phyloP scores from a whole-genome alignment of 2,797 vertebrate species.

The Poecilia gillii region DNA sequence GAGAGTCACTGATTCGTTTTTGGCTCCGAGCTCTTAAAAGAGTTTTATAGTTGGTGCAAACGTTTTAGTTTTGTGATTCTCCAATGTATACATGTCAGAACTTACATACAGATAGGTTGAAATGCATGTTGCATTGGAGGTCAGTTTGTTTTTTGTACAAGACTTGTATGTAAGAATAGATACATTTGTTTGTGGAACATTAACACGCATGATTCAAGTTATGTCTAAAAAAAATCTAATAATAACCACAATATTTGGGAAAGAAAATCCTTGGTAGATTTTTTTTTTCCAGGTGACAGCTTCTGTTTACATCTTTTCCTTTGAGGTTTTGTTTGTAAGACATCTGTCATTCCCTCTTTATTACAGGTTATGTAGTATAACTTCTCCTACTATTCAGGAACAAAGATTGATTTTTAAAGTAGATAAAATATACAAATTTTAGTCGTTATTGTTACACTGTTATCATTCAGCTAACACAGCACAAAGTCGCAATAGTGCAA shows the following conservation, averaged over 20 bases:
- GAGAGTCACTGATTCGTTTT: conserved; percentile 37
- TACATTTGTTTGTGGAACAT: background rate
- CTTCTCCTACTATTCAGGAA: background rate
- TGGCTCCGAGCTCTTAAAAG: conserved; percentile 14
- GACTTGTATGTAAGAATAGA: background rate
- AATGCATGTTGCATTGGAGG: background rate
- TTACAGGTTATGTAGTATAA: background rate
- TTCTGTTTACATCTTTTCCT: background rate
- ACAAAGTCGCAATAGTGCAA: background rate
- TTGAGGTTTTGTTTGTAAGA: background rate
- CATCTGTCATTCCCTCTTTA: background rate
- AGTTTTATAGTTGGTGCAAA: background rate
- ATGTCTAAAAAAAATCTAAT: background rate
- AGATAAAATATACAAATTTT: background rate
- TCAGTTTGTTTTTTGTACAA: background rate
- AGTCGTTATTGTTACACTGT: background rate
- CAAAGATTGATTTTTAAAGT: background rate
- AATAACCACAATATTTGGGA: background rate
- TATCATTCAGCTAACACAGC: background rate
- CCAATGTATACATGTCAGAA: background rate
- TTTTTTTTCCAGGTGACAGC: background rate
- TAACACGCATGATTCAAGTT: background rate
- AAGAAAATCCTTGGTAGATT: background rate
- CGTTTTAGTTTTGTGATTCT: background rate
- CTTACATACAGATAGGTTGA: background rate